A percentile compares a stretch with the other conserved stretches of the same genome.
These are phyloP conservation scores for Acanthiza pusilla DNA, from an alignment of 2,797 vertebrate species.

Conservation along the genomic window DNA sequence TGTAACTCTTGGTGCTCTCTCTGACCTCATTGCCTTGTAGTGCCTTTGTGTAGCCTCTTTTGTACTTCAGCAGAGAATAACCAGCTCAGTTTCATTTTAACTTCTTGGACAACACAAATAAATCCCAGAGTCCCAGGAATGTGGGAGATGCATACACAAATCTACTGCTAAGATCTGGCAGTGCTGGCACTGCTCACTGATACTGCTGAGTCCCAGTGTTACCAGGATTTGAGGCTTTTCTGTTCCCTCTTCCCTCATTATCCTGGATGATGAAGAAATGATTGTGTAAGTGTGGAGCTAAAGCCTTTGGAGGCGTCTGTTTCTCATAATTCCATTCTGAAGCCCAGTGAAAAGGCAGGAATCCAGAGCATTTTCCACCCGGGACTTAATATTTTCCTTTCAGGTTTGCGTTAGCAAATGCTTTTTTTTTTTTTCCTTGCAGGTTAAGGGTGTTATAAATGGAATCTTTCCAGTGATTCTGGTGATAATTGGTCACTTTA, in stretches of 20 bases:
- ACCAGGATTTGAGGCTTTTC: neutral
- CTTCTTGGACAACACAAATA: neutral
- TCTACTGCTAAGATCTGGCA: neutral
- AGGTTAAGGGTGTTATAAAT: neutral
- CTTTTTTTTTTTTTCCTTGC: neutral
- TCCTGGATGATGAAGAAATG: neutral
- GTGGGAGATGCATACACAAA: neutral
- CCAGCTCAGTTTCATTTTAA: neutral
- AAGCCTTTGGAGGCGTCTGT: neutral
- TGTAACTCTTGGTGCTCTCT: neutral
- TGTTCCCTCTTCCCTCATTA: neutral
- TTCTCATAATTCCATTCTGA: neutral
- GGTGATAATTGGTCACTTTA: neutral
- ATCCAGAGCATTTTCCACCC: neutral
- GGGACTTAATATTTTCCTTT: constrained; percentile 29
- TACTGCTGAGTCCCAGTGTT: neutral
- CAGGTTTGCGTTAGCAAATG: neutral
- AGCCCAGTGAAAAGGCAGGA: constrained; percentile 19
- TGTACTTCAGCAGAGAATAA: neutral
- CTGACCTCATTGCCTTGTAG: neutral
- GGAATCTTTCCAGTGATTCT: neutral
- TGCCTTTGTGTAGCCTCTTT: neutral
- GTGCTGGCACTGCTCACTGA: neutral
- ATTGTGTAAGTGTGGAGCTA: neutral
- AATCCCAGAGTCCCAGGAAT: neutral